These are phyloP conservation scores for Papilio gigon DNA, from an alignment of 2,888 invertebrate species.

Conservation along the genomic window DNA sequence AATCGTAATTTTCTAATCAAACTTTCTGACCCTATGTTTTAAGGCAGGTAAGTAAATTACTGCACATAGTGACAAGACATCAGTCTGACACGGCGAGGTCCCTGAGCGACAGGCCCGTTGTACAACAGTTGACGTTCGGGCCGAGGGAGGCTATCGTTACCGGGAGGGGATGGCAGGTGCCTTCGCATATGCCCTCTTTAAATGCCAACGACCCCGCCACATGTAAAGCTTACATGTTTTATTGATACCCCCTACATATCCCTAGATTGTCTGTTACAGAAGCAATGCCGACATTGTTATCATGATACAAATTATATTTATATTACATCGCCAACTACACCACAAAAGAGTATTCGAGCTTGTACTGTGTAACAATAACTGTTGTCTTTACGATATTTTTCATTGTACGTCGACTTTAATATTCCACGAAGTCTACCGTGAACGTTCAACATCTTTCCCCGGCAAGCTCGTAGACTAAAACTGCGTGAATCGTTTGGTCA, in stretches of 20 bases:
- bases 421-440: conserved; percentile 5
- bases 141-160: conserved; percentile 58
- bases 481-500: conserved; percentile 9
- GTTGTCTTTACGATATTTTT: conserved; percentile 6
- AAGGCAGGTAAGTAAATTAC: neutral
- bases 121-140: conserved; percentile 76
- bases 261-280: conserved; percentile 21
- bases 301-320: conserved; percentile 27
- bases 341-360: neutral
- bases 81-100: conserved; percentile 18
- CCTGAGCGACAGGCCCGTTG: conserved; percentile 37
- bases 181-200: conserved; percentile 75
- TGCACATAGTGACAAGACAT: conserved; percentile 3
- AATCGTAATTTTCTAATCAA: neutral
- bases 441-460: conserved; percentile 3
- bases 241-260: conserved; percentile 48
- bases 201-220: conserved; percentile 75
- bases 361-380: neutral
- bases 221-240: conserved; percentile 54
- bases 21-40: neutral
- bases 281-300: conserved; percentile 14
- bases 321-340: conserved; percentile 8
- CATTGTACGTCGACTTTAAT: conserved; percentile 7
- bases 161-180: conserved; percentile 73
- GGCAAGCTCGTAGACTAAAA: conserved; percentile 8